Percentiles rank a stretch among this genome's conserved stretches.
Conservation (phyloP, 2,113 vertebrate species). For the Poeciliopsis occidentalis region DNA sequence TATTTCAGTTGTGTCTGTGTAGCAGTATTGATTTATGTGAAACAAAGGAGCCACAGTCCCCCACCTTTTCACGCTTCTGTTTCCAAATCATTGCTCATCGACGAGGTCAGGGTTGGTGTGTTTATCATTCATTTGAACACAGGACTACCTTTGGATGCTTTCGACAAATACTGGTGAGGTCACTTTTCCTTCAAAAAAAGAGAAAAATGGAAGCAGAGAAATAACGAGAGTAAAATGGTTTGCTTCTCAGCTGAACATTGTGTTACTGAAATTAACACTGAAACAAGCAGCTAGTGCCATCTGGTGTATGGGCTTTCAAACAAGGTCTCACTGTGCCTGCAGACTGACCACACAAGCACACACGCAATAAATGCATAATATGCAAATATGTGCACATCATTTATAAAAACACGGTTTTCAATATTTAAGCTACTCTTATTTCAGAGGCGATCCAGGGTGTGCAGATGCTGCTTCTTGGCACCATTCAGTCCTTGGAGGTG, state of each 20-base stretch:
- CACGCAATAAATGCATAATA: not conserved
- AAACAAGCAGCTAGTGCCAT: constrained; percentile 69
- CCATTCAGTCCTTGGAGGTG: constrained; percentile 27
- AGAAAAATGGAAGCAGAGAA: not conserved
- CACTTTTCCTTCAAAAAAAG: not conserved
- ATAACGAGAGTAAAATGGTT: not conserved
- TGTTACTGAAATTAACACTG: constrained; percentile 55
- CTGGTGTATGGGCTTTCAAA: constrained; percentile 62
- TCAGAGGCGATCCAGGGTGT: constrained; percentile 12
- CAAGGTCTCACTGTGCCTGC: constrained; percentile 41
- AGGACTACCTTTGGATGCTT: constrained; percentile 11
- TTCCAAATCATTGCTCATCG: constrained; percentile 14
- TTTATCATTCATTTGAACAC: not conserved
- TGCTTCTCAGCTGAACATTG: constrained; percentile 29
- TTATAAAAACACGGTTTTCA: constrained; percentile 17
- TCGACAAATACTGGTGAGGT: not conserved
- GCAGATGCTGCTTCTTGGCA: not conserved
- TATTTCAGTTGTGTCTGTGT: constrained; percentile 31
- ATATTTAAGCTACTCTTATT: constrained; percentile 5
- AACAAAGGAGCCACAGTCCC: constrained; percentile 24
- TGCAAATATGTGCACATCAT: not conserved
- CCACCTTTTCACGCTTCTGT: constrained; percentile 23
- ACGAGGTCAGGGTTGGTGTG: constrained; percentile 10
- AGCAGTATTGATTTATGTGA: constrained; percentile 56
- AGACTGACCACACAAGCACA: constrained; percentile 27